Evolutionary conservation across 1,140 invertebrate genomes (phyloP), one percentile per base, ranked within the genome.

Genomic region (Nasonia vitripennis): DNA sequence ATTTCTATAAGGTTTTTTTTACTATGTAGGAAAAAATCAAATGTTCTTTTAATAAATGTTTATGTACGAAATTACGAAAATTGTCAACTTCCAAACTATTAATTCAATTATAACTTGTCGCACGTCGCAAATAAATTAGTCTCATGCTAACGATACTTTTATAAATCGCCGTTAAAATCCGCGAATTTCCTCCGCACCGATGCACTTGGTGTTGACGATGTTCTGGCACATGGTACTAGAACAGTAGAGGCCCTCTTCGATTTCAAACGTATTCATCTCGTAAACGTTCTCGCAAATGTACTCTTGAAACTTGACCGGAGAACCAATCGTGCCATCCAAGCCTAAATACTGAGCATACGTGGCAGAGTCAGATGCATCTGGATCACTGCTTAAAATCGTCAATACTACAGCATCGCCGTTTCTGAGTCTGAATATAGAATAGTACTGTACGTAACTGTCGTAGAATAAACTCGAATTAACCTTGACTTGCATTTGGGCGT

Each of bases 181-280:
- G 11, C 23, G 78, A 20, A 67, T 11, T 17, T 67, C 74, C 23
- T n/a, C 20, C 1, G 68, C 10, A 17, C 62, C 23, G 11, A 84
- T 78, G 75, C 82, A 84, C 27, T 70, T 84, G 37, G 37, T 84
- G 34, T 84, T 78, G 41, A 84, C 41, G 23, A 48, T 2, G 34
- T 41, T 31, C 11, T 2, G 14, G 48, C 82, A 83, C 0, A 78
- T 48, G 1, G 70, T 70, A 51, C 62, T 70, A n/a, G 23, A 12
- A 12, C 82, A 84, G 4, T 31, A 48, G 0, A 84, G 37, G 23
- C 41, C 62, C 1, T 48, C 27, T 7, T 68, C 12, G 20, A 70
- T 20, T 23, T 74, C 5, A 41, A 78, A 78, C 11, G 17, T 70
- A 34, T 67, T 83, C 27, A 83, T 78, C 11, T 77, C 74, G 55